These are phyloP conservation scores for Eristalinus sepulchralis DNA, from an alignment of 2,888 invertebrate species.

Conservation along the genomic window DNA sequence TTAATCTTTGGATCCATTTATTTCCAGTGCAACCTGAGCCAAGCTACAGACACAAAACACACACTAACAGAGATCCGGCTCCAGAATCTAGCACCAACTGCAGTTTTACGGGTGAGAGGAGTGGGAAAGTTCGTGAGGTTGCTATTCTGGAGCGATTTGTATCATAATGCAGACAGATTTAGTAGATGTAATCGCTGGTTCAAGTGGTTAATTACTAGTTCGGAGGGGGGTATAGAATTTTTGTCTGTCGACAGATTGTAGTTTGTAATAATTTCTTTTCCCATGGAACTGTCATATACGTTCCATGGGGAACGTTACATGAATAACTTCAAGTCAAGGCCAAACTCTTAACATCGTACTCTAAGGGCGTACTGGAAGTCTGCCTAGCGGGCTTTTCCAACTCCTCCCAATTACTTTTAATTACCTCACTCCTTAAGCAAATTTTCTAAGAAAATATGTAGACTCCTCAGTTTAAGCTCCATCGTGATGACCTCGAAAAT, in stretches of 20 bases:
- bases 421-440: constrained; percentile 24
- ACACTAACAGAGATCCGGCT: not conserved
- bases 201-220: constrained; percentile 54
- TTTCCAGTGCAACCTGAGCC: constrained; percentile 42
- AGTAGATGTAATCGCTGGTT: constrained; percentile 51
- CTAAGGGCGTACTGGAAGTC: not conserved
- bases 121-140: constrained; percentile 23
- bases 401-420: constrained; percentile 2
- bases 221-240: constrained; percentile 13
- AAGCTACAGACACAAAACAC: constrained; percentile 1
- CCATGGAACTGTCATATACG: not conserved
- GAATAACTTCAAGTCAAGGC: not conserved
- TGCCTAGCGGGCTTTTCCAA: not conserved
- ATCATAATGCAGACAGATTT: constrained; percentile 53
- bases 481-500: constrained; percentile 51
- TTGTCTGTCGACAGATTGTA: constrained; percentile 7
- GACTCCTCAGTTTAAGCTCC: constrained; percentile 15
- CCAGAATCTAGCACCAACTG: not conserved
- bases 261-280: constrained; percentile 9
- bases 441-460: constrained; percentile 33
- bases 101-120: constrained; percentile 27
- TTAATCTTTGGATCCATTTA: constrained; percentile 60
- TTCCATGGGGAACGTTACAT: not conserved
- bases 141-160: constrained; percentile 38
- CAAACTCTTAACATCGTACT: not conserved